A percentile compares a stretch with the other conserved stretches of the same genome.
phyloP scores from a whole-genome alignment of 2,888 invertebrate genomes.

The Pterostichus madidus region DNA sequence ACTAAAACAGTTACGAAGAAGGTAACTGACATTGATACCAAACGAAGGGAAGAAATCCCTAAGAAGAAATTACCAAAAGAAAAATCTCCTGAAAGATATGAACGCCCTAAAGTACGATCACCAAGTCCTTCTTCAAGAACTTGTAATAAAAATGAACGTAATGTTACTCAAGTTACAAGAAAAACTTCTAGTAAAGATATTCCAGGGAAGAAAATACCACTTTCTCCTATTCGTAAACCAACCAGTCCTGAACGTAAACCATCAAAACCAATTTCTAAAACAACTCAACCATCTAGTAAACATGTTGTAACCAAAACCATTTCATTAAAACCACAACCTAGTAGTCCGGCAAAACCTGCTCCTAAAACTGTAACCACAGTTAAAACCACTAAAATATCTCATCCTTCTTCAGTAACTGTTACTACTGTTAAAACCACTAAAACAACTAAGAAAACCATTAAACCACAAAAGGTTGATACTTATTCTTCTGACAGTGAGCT shows the following conservation, averaged over 20 bases:
- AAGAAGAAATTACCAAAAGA: constrained; percentile 58
- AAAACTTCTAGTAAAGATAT: constrained; percentile 12
- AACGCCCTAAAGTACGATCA: constrained; percentile 37
- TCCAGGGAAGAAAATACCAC: constrained; percentile 3
- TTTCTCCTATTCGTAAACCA: constrained; percentile 4
- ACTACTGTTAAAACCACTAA: constrained; percentile 66
- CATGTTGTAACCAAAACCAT: constrained; percentile 72
- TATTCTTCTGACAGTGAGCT: constrained; percentile 71
- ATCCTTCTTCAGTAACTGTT: constrained; percentile 68
- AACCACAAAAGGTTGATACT: constrained; percentile 71
- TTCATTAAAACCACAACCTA: constrained; percentile 68
- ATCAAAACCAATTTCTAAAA: constrained; percentile 48
- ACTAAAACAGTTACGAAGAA: constrained; percentile 39
- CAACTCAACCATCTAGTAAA: constrained; percentile 61
- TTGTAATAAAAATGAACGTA: background rate
- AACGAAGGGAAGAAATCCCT: constrained; percentile 27
- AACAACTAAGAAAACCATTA: constrained; percentile 56
- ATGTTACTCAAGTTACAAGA: constrained; percentile 41
- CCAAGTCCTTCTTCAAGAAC: constrained; percentile 34
- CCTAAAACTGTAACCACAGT: constrained; percentile 68
- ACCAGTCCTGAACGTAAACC: constrained; percentile 49
- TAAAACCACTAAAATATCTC: constrained; percentile 65
- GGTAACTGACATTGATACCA: constrained; percentile 43
- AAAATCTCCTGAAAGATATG: constrained; percentile 62
- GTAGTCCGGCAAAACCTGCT: constrained; percentile 61